Evolutionary conservation across 2,888 invertebrate species (phyloP).

Genomic region (Willowsia nigromaculata): DNA sequence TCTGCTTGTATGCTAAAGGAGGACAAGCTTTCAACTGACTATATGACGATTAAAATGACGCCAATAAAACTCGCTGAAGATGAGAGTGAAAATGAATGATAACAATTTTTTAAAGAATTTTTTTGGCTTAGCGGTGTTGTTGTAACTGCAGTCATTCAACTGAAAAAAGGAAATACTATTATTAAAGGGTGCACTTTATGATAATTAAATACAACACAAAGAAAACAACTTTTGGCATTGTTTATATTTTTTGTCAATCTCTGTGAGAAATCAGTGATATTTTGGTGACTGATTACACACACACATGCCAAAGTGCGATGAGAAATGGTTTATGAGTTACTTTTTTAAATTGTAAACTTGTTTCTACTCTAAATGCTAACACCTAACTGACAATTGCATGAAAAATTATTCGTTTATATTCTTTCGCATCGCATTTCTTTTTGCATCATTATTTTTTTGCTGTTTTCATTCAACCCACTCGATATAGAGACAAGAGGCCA

Average conservation of each 20-base stretch:
- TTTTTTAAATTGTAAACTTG: constrained; percentile 29
- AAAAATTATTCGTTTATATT: neutral
- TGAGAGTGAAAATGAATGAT: constrained; percentile 60
- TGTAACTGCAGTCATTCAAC: neutral
- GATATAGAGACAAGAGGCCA: neutral
- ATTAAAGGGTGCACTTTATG: neutral
- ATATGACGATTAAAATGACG: neutral
- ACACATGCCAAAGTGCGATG: neutral
- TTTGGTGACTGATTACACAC: constrained; percentile 4
- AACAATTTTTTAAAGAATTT: constrained; percentile 8
- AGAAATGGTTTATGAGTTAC: constrained; percentile 5
- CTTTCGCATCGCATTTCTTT: no score
- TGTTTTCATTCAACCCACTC: neutral
- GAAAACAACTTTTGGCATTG: neutral
- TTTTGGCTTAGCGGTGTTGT: neutral
- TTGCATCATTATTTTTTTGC: neutral
- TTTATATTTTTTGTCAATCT: neutral
- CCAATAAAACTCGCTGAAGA: neutral
- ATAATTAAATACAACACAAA: neutral
- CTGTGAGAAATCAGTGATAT: neutral
- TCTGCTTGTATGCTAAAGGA: constrained; percentile 55
- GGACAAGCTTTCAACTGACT: constrained; percentile 54
- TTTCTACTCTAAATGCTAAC: neutral
- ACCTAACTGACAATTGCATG: neutral
- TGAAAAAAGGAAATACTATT: neutral